Conservation (phyloP, 1,140 invertebrate genomes). For the Cyrtorhinus lividipennis region DNA sequence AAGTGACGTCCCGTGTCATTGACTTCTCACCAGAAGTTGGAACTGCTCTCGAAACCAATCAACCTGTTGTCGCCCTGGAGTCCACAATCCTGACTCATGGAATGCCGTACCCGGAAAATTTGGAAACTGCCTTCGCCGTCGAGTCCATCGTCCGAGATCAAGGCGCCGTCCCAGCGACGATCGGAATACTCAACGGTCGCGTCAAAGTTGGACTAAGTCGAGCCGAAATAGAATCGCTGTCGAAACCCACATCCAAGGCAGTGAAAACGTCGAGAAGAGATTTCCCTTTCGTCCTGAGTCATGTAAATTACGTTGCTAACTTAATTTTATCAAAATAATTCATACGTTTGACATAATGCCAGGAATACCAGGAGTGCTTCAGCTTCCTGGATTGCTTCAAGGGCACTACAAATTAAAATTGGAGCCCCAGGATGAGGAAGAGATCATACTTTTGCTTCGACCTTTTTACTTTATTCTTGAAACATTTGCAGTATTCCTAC, state of each 20-base stretch:
- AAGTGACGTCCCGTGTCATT: background rate
- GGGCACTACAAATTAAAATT: no score
- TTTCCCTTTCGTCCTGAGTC: constrained; percentile 58
- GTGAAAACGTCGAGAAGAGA: constrained; percentile 78
- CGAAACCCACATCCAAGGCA: constrained; percentile 32
- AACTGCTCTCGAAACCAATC: constrained; percentile 36
- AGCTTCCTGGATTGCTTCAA: no score
- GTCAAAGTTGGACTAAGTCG: constrained; percentile 62
- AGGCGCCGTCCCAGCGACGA: constrained; percentile 86
- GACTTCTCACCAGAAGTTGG: constrained; percentile 40
- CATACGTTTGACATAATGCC: no score
- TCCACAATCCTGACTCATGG: constrained; percentile 97
- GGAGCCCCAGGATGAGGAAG: no score
- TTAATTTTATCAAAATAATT: background rate
- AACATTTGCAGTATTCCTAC: no score
- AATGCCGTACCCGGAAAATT: constrained; percentile 88
- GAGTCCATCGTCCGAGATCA: constrained; percentile 61
- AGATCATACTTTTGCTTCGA: no score
- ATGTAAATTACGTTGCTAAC: constrained; percentile 35
- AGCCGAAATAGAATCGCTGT: constrained; percentile 47
- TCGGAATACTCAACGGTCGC: constrained; percentile 73
- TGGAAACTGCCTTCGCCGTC: constrained; percentile 67
- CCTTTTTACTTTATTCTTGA: no score
- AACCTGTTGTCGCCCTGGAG: constrained; percentile 84
- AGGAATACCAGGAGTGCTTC: no score